Percentiles rank a stretch among this genome's conserved stretches.
These are phyloP conservation scores for Oscheius sp. DNA, from an alignment of 2,888 invertebrate genomes.

Conservation along the genomic window DNA sequence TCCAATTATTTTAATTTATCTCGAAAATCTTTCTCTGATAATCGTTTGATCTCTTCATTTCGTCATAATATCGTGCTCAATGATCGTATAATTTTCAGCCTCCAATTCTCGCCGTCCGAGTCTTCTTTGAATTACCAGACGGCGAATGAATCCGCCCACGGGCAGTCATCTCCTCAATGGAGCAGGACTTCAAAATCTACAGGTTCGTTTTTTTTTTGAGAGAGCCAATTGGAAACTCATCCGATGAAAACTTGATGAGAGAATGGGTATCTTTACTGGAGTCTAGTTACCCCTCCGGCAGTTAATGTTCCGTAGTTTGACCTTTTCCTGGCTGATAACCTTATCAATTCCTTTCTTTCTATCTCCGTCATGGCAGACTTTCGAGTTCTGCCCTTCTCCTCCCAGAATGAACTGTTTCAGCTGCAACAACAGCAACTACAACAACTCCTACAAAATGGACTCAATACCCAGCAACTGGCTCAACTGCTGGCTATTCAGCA, in stretches of 20 bases:
- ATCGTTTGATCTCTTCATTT: no score
- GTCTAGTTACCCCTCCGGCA: not conserved
- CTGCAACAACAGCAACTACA: constrained; percentile 22
- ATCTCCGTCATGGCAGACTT: constrained; percentile 4
- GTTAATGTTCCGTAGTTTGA: constrained; percentile 12
- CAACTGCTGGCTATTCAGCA: constrained; percentile 5
- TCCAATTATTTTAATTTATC: no score
- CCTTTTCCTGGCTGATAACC: not conserved
- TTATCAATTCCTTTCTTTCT: constrained; percentile 10
- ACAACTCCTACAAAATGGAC: not conserved
- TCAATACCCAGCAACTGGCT: not conserved
- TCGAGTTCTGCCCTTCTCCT: not conserved
- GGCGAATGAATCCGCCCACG: constrained; percentile 13
- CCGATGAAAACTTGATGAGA: no score
- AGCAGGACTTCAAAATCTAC: constrained; percentile 4
- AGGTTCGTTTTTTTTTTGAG: constrained; percentile 9
- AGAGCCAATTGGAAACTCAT: no score
- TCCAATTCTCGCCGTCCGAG: not conserved
- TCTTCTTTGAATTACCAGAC: not conserved
- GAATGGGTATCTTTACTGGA: not conserved
- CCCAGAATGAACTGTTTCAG: constrained; percentile 6
- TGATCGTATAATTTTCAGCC: not conserved
- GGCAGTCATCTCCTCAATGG: constrained; percentile 25
- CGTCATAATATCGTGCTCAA: not conserved
- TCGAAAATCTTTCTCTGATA: no score